A percentile compares a stretch with the other conserved stretches of the same genome.
phyloP scores from a whole-genome alignment of 2,113 vertebrate species.

The Oostethus manadensis region DNA sequence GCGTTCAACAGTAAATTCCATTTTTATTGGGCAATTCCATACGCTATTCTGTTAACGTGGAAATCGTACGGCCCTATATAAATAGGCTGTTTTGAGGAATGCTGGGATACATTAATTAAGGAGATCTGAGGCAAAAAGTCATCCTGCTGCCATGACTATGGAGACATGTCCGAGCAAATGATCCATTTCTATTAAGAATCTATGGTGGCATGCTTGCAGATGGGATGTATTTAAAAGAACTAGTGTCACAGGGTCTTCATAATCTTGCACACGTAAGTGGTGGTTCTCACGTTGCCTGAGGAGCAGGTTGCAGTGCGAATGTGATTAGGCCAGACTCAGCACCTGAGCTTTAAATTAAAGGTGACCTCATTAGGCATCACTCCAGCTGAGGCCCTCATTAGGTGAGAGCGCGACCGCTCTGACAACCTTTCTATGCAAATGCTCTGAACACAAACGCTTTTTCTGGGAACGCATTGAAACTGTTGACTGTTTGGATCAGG shows the following conservation, averaged over 20 bases:
- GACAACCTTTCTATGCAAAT: neutral
- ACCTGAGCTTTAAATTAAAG: neutral
- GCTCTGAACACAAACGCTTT: too few species aligned
- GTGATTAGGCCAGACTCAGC: neutral
- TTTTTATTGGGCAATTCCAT: too few species aligned
- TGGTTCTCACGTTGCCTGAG: neutral
- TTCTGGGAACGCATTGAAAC: too few species aligned
- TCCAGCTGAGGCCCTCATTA: neutral
- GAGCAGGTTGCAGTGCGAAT: neutral
- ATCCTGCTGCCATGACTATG: neutral
- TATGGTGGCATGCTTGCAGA: neutral
- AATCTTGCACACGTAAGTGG: neutral
- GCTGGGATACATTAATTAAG: constrained; percentile 61
- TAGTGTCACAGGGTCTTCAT: neutral
- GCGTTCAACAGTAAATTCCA: too few species aligned
- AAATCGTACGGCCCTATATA: too few species aligned
- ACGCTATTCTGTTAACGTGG: too few species aligned
- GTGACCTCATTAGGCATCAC: neutral
- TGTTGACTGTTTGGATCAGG: too few species aligned
- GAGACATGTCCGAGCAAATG: neutral
- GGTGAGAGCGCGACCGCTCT: neutral
- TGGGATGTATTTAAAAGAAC: neutral
- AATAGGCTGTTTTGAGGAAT: constrained; percentile 60
- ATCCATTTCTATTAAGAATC: neutral
- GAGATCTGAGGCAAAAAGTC: neutral